These are phyloP conservation scores for Ctenochaetus hawaiiensis DNA, from an alignment of 2,797 vertebrate species.

Conservation along the genomic window DNA sequence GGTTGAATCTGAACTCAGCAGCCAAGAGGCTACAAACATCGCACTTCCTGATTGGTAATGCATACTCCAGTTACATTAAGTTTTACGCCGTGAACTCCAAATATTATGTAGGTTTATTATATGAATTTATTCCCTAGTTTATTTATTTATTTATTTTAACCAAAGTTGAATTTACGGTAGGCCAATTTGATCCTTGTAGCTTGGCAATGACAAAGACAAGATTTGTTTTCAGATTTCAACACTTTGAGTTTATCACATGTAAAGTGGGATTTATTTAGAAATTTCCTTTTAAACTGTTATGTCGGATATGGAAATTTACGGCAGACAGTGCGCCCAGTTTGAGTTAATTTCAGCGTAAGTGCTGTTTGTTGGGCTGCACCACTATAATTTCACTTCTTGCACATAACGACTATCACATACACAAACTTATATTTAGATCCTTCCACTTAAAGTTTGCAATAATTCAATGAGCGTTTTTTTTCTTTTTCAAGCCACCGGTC, in stretches of 20 bases:
- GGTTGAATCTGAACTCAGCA: constrained; percentile 81
- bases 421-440: constrained; percentile 6
- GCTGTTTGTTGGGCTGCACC: background rate
- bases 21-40: constrained; percentile 46
- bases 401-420: constrained; percentile 3
- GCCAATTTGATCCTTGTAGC: background rate
- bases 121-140: background rate
- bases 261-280: background rate
- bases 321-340: background rate
- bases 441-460: background rate
- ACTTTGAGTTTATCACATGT: background rate
- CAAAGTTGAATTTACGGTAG: background rate
- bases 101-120: background rate
- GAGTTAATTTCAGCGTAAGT: constrained; percentile 15
- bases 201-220: constrained; percentile 2
- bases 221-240: background rate
- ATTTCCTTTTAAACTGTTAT: background rate
- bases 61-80: background rate
- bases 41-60: constrained; percentile 9
- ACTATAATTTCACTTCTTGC: constrained; percentile 25
- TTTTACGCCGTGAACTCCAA: background rate
- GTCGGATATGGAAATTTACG: background rate
- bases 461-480: background rate
- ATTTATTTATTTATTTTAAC: background rate
- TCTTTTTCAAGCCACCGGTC: background rate